Evolutionary conservation across 2,888 invertebrate genomes (phyloP).

Genomic region (Cacoxenus indagator): DNA sequence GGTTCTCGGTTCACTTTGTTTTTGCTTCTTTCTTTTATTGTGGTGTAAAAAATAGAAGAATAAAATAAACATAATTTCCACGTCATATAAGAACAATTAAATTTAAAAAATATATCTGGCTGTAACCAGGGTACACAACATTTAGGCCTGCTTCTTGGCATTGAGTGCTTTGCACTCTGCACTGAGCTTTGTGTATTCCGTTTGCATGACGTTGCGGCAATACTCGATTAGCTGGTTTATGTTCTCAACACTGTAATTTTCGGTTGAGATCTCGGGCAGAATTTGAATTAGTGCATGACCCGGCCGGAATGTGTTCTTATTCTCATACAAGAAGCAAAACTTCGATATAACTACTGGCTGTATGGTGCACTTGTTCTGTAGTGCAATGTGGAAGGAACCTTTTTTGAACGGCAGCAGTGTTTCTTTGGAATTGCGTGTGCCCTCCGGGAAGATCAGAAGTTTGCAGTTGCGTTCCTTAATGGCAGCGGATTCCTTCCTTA

Average conservation of each 20-base stretch:
- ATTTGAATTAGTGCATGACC: slow-evolving; percentile 81
- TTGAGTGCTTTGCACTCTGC: slow-evolving; percentile 41
- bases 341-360: slow-evolving; percentile 90
- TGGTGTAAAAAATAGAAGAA: too few species aligned
- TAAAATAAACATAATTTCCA: too few species aligned
- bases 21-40: too few species aligned
- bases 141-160: too few species aligned
- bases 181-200: neutral
- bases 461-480: slow-evolving; percentile 79
- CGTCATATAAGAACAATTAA: too few species aligned
- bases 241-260: slow-evolving; percentile 76
- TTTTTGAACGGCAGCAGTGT: slow-evolving; percentile 92
- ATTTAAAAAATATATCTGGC: too few species aligned
- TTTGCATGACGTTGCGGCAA: slow-evolving; percentile 76
- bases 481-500: slow-evolving; percentile 43
- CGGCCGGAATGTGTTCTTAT: slow-evolving; percentile 77
- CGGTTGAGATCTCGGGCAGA: slow-evolving; percentile 80
- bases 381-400: slow-evolving; percentile 94
- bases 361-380: slow-evolving; percentile 85
- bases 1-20: too few species aligned
- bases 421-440: slow-evolving; percentile 84
- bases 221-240: slow-evolving; percentile 77
- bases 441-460: slow-evolving; percentile 92
- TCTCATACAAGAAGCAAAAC: slow-evolving; percentile 80
- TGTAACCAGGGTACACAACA: too few species aligned